These are phyloP conservation scores for Bergia sp. DNA, from an alignment of 92 coral and sea anemone genomes.

Conservation along the genomic window DNA sequence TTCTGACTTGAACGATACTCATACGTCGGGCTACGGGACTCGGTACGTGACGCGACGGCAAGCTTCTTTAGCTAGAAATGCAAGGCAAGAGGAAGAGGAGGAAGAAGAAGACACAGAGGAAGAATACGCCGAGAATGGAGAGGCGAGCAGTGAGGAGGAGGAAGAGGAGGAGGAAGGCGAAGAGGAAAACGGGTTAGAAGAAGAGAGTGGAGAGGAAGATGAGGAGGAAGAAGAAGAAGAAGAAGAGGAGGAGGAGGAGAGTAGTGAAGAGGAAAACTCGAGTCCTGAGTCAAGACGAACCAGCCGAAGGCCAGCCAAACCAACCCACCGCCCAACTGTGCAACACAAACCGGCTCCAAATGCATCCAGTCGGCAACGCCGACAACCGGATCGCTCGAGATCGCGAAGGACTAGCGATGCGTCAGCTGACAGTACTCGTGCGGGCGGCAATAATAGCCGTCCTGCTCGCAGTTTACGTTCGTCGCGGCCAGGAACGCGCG, in stretches of 20 bases:
- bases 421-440: slow-evolving; percentile 25
- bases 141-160: slow-evolving; percentile 46
- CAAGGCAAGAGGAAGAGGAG: slow-evolving; percentile 63
- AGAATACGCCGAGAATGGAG: slow-evolving; percentile 57
- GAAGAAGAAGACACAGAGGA: slow-evolving; percentile 39
- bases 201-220: slow-evolving; percentile 55
- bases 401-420: slow-evolving; percentile 53
- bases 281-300: slow-evolving; percentile 51
- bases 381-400: slow-evolving; percentile 33
- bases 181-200: slow-evolving; percentile 30
- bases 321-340: slow-evolving; percentile 84
- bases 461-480: slow-evolving; percentile 59
- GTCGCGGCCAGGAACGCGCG: slow-evolving; percentile 60
- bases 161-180: slow-evolving; percentile 49
- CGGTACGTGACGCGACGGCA: slow-evolving; percentile 95
- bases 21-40: slow-evolving; percentile 49
- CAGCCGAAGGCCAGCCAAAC: slow-evolving; percentile 74
- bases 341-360: slow-evolving; percentile 35
- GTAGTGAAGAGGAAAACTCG: slow-evolving; percentile 61
- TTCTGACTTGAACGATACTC: slow-evolving; percentile 17
- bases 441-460: slow-evolving; percentile 35
- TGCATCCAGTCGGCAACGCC: slow-evolving; percentile 34
- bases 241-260: slow-evolving; percentile 61
- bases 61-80: slow-evolving; percentile 49
- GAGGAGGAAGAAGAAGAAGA: slow-evolving; percentile 70